Evolutionary conservation across 2,113 vertebrate genomes (phyloP), one percentile per base, ranked within the genome.

Genomic region (Campylorhamphus procurvoides): DNA sequence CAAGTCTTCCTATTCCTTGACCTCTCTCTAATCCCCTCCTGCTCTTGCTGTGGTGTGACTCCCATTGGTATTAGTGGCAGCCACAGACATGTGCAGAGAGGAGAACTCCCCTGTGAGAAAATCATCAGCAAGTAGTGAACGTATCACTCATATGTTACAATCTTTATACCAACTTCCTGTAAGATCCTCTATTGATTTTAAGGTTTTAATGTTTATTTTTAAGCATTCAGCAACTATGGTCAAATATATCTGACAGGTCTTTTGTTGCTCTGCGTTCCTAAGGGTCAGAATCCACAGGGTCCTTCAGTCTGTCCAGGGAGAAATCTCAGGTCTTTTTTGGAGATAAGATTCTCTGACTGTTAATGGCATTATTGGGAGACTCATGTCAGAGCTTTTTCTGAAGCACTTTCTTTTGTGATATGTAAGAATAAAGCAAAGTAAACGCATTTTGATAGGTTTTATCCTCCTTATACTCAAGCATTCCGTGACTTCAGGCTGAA

Each of bases 181-280:
- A 84, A 93, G 84, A 73, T 76, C 83, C 46, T 44, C 10, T 64
- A 56, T 59, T 5, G 62, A 93, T 95, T 92, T 95, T 66, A 59
- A 59, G 66, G n/a, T 71, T 89, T 80, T 92, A 62, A 5, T 9
- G 15, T 15, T 50, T 85, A 63, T 81, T 93, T 95, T 93, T 82
- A 83, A 37, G 35, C 46, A 19, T 62, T 87, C 62, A 56, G 50
- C 2, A 18, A 3, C 22, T 73, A 7, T 22, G 28, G 31, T 24
- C 29, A 50, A 33, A 64, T 77, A 50, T 22, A 64, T 35, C 62
- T 68, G 56, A 62, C 31, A 81, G 33, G 89, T 42, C 37, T 77
- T 85, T 83, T 78, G 55, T 72, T 35, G 83, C 18, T 1, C 0
- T 23, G 0, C 33, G 55, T 37, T 95, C 49, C 69, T 85, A 50